Evolutionary conservation across 1,140 invertebrate genomes (phyloP), one percentile per base, ranked within the genome.

Genomic region (Drosophila subobscura): DNA sequence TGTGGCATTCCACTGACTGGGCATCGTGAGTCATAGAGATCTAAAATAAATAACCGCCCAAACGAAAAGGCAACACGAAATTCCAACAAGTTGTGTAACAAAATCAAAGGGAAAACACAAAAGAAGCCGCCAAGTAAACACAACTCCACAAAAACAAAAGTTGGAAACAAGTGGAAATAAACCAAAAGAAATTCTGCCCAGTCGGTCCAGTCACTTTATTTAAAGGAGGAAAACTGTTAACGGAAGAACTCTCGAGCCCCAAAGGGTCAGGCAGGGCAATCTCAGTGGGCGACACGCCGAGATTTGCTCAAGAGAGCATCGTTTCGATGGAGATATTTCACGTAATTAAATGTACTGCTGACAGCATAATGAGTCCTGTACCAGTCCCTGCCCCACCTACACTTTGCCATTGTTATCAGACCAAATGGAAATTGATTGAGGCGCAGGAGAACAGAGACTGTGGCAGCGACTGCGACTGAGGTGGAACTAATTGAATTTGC

Each of bases 301-400:
- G 50, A 66, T 55, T 54, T 14, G 14, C 29, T 33, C 8, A 22
- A 25, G 27, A 16, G 4, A 64, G 25, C 56, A n/a, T 10, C 44
- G 56, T 65, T 53, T 42, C 64, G 50, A 41, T 68, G 63, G 67
- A 63, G 68, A 71, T 78, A 83, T 83, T 83, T 66, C 63, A 58
- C 72, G 77, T 83, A 83, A 83, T 83, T 83, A 83, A 83, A 83
- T 84, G 70, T 74, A 55, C 65, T 75, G 70, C 70, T 70, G 74
- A 83, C 79, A 83, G 79, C 60, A 74, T 78, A 81, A 81, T 77
- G 79, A 81, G 49, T 23, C 49, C 65, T 16, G 29, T 53, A 22
- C 12, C 33, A 6, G 33, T n/a, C 27, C 42, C 12, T 20, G 8
- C 10, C 5, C 14, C 7, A 47, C 23, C 52, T 7, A 12, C 14